Base-by-base conservation (phyloP, 2,888 invertebrate genomes). In the Cyclophora albipunctata region DNA sequence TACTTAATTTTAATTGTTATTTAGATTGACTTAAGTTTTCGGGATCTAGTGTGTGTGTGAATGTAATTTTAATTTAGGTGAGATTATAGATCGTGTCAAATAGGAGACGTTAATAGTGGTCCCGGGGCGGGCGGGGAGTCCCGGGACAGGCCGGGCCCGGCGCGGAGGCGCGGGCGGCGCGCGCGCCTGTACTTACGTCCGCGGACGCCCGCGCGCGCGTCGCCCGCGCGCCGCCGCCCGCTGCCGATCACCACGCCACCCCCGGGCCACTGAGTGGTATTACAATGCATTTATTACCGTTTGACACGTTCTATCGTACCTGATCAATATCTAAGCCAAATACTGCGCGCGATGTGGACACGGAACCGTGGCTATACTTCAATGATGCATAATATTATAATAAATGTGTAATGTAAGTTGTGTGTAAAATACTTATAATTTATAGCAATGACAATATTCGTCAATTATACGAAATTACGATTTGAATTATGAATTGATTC, bases 1-100 rank as follows among this genome's bases (percentile, higher is more conserved):
- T 59, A 57, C 60, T 55, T 84, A 84, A 82, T 82, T 82, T 80
- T 82, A 81, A 86, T 85, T 81, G 85, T 87, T 87, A 81, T 81
- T 83, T 83, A 83, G 81, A 80, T 82, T 59, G 67, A 75, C 78
- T 78, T 84, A 82, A 73, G 73, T 77, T 68, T 72, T 62, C 66
- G 67, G 65, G 73, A 68, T 78, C 72, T 71, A 69, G 69, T 71
- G 78, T 75, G 76, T 73, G 71, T 63, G 68, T 68, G 69, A 72
- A 71, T 66, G 64, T 67, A 65, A 65, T 69, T 64, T 72, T 72
- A 69, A 64, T 67, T 63, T 77, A 75, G 71, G 65, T 68, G 74
- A 73, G 73, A 70, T 70, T 64, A 60, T 78, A 79, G 81, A 71
- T 63, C 75, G 73, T 79, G 80, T 77, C 79, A 73, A 76, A 76